Evolutionary conservation across 2,888 invertebrate genomes (phyloP).

Genomic region (Drosophila anceps): DNA sequence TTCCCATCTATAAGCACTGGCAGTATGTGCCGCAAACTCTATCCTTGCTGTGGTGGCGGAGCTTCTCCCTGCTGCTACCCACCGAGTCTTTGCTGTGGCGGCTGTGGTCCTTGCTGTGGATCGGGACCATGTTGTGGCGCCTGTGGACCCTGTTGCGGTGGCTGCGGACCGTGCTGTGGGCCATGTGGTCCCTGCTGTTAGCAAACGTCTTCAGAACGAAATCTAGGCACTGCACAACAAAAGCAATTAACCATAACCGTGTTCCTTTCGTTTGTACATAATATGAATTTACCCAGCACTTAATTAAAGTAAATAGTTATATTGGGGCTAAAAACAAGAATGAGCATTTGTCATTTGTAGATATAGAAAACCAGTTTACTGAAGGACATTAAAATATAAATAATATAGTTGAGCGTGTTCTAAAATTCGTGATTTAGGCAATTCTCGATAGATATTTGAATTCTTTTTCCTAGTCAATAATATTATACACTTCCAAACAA

Average conservation of each 20-base stretch:
- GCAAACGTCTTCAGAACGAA: slow-evolving; percentile 21
- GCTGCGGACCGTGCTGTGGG: background rate
- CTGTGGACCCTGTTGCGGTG: background rate
- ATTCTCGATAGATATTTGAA: too few species aligned
- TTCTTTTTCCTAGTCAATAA: too few species aligned
- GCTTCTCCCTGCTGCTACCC: slow-evolving; percentile 1
- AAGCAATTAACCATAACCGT: background rate
- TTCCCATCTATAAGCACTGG: too few species aligned
- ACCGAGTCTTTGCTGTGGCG: slow-evolving; percentile 4
- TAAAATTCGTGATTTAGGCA: too few species aligned
- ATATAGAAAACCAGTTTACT: too few species aligned
- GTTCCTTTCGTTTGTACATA: background rate
- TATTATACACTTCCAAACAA: too few species aligned
- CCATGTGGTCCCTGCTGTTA: slow-evolving; percentile 10
- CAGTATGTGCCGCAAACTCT: slow-evolving; percentile 14
- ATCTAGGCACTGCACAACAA: slow-evolving; percentile 1
- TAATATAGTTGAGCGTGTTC: too few species aligned
- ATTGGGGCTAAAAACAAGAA: too few species aligned
- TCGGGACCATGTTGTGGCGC: slow-evolving; percentile 18
- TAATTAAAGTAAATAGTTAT: background rate
- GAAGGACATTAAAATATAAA: too few species aligned
- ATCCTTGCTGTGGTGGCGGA: slow-evolving; percentile 11
- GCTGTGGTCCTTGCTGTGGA: slow-evolving; percentile 29
- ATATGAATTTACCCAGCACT: background rate
- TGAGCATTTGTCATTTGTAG: too few species aligned